Evolutionary conservation across 2,888 invertebrate species (phyloP).

Genomic region (Polymixis lichenea): DNA sequence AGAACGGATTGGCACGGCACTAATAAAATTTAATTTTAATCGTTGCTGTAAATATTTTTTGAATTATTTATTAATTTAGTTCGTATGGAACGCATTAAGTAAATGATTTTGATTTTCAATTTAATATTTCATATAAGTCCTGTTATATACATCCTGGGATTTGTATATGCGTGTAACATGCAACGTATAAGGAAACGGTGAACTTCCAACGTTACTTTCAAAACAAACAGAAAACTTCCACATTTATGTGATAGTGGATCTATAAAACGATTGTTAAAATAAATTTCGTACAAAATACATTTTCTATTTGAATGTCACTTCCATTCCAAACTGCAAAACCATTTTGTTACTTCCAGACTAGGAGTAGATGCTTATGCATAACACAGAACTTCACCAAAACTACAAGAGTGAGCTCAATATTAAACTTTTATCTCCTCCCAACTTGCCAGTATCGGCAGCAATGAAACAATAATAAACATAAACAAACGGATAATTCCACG

Average conservation of each 20-base stretch:
- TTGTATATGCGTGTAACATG: background rate
- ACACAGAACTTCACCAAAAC: slow-evolving; percentile 10
- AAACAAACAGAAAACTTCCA: background rate
- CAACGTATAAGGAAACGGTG: background rate
- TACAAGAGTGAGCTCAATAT: slow-evolving; percentile 13
- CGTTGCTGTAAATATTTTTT: slow-evolving; percentile 69
- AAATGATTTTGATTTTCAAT: background rate
- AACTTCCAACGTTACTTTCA: background rate
- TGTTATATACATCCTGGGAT: background rate
- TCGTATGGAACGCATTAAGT: background rate
- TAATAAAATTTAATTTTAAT: slow-evolving; percentile 79
- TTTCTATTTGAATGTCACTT: slow-evolving; percentile 14
- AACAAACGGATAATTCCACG: slow-evolving; percentile 36
- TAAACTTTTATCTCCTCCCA: slow-evolving; percentile 41
- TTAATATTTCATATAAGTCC: background rate
- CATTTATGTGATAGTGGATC: background rate
- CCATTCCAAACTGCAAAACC: slow-evolving; percentile 14
- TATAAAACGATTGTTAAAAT: slow-evolving; percentile 19
- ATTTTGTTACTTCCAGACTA: slow-evolving; percentile 9
- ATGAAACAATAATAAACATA: slow-evolving; percentile 48
- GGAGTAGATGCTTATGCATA: background rate
- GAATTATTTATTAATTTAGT: background rate
- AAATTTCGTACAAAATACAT: background rate
- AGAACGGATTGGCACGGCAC: slow-evolving; percentile 57
- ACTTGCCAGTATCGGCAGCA: slow-evolving; percentile 32